Conservation (phyloP, 2,797 vertebrate species). For the Intellagama lesueurii region DNA sequence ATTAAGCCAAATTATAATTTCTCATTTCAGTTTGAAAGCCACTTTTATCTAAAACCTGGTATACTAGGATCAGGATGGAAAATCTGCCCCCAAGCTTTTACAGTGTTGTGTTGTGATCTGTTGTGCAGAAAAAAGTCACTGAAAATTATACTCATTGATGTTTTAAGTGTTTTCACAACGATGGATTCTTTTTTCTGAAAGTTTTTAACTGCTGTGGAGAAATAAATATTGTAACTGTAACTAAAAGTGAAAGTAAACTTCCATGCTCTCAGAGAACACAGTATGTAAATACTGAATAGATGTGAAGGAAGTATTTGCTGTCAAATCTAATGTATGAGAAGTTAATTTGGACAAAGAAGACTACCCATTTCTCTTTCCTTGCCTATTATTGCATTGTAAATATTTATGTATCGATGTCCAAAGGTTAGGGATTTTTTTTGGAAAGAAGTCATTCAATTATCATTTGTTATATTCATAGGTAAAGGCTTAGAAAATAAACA, state of each 20-base stretch:
- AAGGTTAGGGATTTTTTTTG: conserved; percentile 73
- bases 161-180: conserved; percentile 66
- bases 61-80: conserved; percentile 43
- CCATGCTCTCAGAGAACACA: background rate
- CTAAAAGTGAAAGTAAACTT: background rate
- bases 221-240: conserved; percentile 29
- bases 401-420: conserved; percentile 70
- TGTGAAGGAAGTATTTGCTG: conserved; percentile 56
- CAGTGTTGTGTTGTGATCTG: conserved; percentile 68
- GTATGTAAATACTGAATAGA: conserved; percentile 38
- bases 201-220: conserved; percentile 36
- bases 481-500: conserved; percentile 78
- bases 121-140: conserved; percentile 56
- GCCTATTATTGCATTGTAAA: conserved; percentile 74
- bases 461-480: conserved; percentile 77
- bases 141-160: conserved; percentile 55
- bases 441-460: conserved; percentile 76
- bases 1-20: conserved; percentile 51
- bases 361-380: conserved; percentile 59
- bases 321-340: conserved; percentile 53
- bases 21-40: conserved; percentile 48
- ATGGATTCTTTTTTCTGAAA: conserved; percentile 50
- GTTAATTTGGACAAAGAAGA: conserved; percentile 44
- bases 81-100: conserved; percentile 56
- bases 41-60: conserved; percentile 50